Conservation (phyloP, 2,113 vertebrate species). For the Desmodus rotundus region DNA sequence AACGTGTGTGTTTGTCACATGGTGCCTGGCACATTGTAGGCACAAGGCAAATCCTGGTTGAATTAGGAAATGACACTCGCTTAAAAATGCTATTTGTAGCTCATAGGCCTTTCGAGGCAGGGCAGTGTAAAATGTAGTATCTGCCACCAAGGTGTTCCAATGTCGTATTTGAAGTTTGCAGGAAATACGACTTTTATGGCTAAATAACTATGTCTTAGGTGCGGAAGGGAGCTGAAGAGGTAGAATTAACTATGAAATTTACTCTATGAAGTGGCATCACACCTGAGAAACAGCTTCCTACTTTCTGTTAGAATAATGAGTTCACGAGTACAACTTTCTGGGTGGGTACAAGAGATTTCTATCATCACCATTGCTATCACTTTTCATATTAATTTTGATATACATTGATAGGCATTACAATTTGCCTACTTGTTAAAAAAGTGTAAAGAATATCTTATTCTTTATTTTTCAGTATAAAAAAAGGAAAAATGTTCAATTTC, state of each 20-base stretch:
- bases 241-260: slow-evolving; percentile 22
- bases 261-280: background rate
- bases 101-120: background rate
- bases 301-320: slow-evolving; percentile 28
- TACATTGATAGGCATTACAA: background rate
- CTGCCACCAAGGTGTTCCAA: background rate
- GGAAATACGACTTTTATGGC: slow-evolving; percentile 16
- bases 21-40: background rate
- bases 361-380: background rate
- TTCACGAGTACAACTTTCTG: background rate
- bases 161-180: background rate
- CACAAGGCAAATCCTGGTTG: slow-evolving; percentile 4
- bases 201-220: background rate
- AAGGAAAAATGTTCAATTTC: slow-evolving; percentile 24
- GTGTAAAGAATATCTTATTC: background rate
- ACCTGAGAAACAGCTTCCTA: background rate
- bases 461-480: slow-evolving; percentile 46
- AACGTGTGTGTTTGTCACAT: background rate
- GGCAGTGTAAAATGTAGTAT: background rate
- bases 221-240: background rate
- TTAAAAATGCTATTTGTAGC: background rate
- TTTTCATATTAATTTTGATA: slow-evolving; percentile 47
- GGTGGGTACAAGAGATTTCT: background rate
- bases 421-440: slow-evolving; percentile 34
- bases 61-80: background rate